Conservation (phyloP, 2,888 invertebrate genomes). For the Temnothorax unifasciatus region DNA sequence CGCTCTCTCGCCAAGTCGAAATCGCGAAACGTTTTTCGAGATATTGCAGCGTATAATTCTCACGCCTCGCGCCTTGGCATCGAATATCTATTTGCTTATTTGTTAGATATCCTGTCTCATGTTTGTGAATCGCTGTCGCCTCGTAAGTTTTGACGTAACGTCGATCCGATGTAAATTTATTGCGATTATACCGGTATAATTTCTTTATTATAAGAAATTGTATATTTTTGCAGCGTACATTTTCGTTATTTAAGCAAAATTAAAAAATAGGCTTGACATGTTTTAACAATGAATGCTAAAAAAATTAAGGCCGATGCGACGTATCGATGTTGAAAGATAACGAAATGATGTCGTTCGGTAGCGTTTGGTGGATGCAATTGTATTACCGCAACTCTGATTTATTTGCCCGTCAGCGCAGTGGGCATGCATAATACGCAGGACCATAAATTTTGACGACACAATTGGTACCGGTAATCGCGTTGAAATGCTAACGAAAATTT, state of each 20-base stretch:
- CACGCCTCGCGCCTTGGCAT: not conserved
- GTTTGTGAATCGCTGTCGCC: not conserved
- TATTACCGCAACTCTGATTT: slow-evolving; percentile 12
- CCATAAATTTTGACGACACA: slow-evolving; percentile 25
- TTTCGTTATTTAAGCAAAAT: not conserved
- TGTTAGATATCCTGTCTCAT: not conserved
- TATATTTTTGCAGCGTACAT: not conserved
- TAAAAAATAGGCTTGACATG: not conserved
- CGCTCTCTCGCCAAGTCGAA: not conserved
- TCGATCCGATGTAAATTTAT: not conserved
- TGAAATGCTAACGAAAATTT: slow-evolving; percentile 31
- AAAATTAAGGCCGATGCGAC: not conserved
- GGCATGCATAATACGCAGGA: not conserved
- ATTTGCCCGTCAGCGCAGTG: not conserved
- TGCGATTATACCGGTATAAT: not conserved
- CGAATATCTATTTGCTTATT: not conserved
- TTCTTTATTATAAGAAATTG: not conserved
- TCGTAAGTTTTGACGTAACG: not conserved
- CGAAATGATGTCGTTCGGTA: not conserved
- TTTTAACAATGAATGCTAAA: not conserved
- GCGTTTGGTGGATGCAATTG: slow-evolving; percentile 5
- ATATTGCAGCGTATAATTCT: slow-evolving; percentile 16
- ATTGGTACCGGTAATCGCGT: slow-evolving; percentile 4
- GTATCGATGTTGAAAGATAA: not conserved
- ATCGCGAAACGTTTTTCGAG: slow-evolving; percentile 5